Evolutionary conservation across 2,113 vertebrate genomes (phyloP).

Genomic region (Crocuta crocuta): DNA sequence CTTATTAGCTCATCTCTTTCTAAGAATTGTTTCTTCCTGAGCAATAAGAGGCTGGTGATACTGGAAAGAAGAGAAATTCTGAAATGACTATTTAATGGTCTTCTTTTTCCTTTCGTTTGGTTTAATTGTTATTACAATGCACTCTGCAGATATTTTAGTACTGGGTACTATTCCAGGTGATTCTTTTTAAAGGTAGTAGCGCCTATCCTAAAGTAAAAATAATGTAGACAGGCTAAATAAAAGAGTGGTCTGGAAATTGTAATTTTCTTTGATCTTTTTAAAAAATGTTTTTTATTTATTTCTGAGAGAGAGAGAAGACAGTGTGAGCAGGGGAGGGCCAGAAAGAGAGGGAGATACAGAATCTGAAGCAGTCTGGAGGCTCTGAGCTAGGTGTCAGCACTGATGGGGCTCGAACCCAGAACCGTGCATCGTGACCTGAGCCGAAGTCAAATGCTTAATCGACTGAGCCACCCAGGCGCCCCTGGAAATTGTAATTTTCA

Average conservation of each 20-base stretch:
- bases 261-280: not conserved
- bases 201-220: not conserved
- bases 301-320: too few species aligned
- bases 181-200: conserved; percentile 44
- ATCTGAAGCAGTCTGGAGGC: too few species aligned
- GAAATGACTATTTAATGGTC: not conserved
- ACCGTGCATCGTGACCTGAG: too few species aligned
- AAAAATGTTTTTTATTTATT: too few species aligned
- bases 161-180: not conserved
- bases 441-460: too few species aligned
- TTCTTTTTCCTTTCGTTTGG: not conserved
- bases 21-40: not conserved
- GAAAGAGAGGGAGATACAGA: too few species aligned
- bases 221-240: not conserved
- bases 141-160: not conserved
- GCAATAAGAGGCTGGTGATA: not conserved
- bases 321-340: too few species aligned
- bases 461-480: too few species aligned
- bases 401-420: too few species aligned
- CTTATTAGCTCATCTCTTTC: not conserved
- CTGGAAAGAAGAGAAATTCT: conserved; percentile 24
- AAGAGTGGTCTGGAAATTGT: not conserved
- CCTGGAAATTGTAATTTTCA: not conserved
- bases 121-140: conserved; percentile 5
- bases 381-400: too few species aligned